Conservation (phyloP, 2,797 vertebrate species). For the Pseudochirops corinnae region DNA sequence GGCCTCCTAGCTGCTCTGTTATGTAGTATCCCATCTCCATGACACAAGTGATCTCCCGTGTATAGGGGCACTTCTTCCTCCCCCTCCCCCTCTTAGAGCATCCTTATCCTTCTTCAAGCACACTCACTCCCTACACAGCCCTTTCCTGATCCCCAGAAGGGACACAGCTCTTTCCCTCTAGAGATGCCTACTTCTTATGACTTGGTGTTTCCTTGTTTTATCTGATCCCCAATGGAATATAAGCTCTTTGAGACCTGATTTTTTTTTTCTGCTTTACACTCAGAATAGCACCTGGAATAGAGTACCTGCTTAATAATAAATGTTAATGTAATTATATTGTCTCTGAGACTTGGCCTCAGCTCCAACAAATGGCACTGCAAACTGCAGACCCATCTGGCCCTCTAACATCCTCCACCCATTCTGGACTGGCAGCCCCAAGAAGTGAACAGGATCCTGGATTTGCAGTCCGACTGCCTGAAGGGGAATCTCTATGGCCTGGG, state of each 20-base stretch:
- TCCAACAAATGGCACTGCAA: neutral
- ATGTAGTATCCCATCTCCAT: neutral
- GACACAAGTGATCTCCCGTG: neutral
- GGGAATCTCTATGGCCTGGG: conserved; percentile 37
- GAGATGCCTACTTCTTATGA: neutral
- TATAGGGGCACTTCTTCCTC: neutral
- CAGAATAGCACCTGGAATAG: neutral
- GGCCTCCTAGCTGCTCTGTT: neutral
- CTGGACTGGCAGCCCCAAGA: neutral
- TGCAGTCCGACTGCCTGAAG: neutral
- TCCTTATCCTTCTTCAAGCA: neutral
- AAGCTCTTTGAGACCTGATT: neutral
- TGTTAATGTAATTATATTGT: neutral
- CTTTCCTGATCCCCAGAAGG: neutral
- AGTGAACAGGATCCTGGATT: neutral
- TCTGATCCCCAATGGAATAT: neutral
- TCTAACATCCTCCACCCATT: neutral
- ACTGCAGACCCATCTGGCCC: neutral
- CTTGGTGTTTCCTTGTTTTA: neutral
- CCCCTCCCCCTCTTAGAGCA: neutral
- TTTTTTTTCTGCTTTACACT: neutral
- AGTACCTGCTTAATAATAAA: neutral
- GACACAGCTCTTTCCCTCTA: neutral
- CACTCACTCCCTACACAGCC: neutral
- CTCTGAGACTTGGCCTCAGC: neutral